These are phyloP conservation scores for Psylliodes chrysocephalus DNA, from an alignment of 2,888 invertebrate genomes.

Conservation along the genomic window DNA sequence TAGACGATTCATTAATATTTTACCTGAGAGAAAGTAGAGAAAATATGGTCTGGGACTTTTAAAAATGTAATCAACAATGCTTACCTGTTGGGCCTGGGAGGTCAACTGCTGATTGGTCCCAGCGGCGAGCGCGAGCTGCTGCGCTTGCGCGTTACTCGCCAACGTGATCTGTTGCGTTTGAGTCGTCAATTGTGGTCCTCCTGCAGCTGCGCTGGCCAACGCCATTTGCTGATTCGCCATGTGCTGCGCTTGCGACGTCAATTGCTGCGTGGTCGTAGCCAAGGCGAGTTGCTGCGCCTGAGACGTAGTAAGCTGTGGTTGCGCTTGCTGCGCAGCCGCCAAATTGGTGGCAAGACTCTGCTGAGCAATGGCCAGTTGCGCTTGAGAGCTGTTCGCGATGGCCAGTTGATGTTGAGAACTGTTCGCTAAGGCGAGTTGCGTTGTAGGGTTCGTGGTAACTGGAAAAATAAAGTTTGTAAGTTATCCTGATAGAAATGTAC, in stretches of 20 bases:
- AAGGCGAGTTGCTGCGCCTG: constrained; percentile 61
- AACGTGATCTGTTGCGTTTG: constrained; percentile 54
- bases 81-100: constrained; percentile 53
- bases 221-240: constrained; percentile 57
- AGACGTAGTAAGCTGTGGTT: constrained; percentile 56
- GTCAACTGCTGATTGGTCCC: constrained; percentile 48
- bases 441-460: constrained; percentile 62
- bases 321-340: constrained; percentile 59
- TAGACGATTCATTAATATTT: too few species aligned
- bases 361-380: constrained; percentile 62
- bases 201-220: constrained; percentile 19
- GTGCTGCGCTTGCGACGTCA: constrained; percentile 58
- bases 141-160: constrained; percentile 46
- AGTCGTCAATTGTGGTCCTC: constrained; percentile 44
- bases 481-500: too few species aligned
- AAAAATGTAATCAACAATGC: too few species aligned
- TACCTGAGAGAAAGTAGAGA: too few species aligned
- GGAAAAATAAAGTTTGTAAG: constrained; percentile 22
- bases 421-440: constrained; percentile 60
- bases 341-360: constrained; percentile 61
- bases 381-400: constrained; percentile 60
- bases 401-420: constrained; percentile 62
- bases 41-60: too few species aligned
- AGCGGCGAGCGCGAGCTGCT: constrained; percentile 46
- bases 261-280: constrained; percentile 59